A percentile compares a stretch with the other conserved stretches of the same genome.
These are phyloP conservation scores for Rynchops niger DNA, from an alignment of 2,113 vertebrate genomes.

Conservation along the genomic window DNA sequence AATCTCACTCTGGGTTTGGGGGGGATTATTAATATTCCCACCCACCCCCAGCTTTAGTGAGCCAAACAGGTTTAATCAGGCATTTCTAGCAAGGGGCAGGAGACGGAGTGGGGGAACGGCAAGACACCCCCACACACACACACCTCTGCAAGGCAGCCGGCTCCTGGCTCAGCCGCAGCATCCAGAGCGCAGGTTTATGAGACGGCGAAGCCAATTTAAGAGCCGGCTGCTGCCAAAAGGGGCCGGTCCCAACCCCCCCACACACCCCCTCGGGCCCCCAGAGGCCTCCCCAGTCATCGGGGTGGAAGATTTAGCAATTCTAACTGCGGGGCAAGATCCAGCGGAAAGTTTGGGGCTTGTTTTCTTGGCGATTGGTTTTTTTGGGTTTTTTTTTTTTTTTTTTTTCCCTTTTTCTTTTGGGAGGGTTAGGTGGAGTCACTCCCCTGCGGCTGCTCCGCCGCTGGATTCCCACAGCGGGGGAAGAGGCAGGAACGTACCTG, in stretches of 20 bases:
- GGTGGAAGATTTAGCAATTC: neutral
- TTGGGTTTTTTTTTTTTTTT: too few species aligned
- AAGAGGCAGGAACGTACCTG: constrained; percentile 57
- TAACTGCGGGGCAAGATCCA: neutral
- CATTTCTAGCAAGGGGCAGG: neutral
- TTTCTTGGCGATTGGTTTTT: too few species aligned
- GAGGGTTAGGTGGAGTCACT: constrained; percentile 7
- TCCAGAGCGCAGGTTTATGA: neutral
- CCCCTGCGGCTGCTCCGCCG: neutral
- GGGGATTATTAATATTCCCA: too few species aligned
- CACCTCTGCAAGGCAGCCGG: neutral
- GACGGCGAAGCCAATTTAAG: neutral
- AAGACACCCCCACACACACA: too few species aligned
- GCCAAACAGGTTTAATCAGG: neutral
- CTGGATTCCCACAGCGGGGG: neutral
- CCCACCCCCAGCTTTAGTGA: neutral
- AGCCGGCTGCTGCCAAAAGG: neutral
- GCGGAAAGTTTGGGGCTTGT: neutral
- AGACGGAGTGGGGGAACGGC: neutral
- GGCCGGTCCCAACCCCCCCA: neutral
- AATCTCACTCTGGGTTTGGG: neutral
- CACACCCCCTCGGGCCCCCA: neutral
- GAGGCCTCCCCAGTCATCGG: neutral
- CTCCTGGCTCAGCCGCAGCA: neutral
- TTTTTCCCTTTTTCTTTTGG: too few species aligned